Base-by-base conservation (phyloP, 2,797 vertebrate genomes). In the Lophotriccus pileatus region DNA sequence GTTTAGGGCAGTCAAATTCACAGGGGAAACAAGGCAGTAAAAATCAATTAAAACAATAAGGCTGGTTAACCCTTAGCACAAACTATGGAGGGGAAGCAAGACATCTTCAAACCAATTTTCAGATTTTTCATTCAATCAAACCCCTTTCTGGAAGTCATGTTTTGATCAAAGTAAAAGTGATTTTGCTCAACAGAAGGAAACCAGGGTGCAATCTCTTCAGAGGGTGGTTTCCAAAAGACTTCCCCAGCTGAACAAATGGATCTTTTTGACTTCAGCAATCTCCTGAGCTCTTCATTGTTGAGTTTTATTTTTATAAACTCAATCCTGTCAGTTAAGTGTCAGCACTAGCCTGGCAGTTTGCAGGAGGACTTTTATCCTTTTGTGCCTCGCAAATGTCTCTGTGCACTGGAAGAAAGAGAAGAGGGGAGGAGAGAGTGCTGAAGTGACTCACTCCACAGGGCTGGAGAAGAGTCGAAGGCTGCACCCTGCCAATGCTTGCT, bases 251-350 rank as follows among this genome's bases (percentile, higher is more conserved):
- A 94, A 50, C 28, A 92, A 93, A 91, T 62, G 46, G 9, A 14
- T 78, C 32, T 53, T 84, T 69, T 76, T 28, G 56, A 76, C 32
- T 89, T 95, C 84, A 85, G 55, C 37, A 44, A 16, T 85, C 46
- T 72, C 46, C 73, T 27, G 53, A 91, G 16, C 27, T 72, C 39
- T 80, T 72, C 39, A 72, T 41, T 78, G 34, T 27, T 2, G 4
- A 72, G 69, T 80, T 66, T 94, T 83, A 69, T 86, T 96, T 72
- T 93, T 66, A 73, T 44, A 90, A 91, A 80, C 41, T 69, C 37
- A 66, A 28, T 59, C 36, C 34, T 83, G 62, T 91, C 89, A 66
- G 50, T 78, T 86, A 91, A 85, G 55, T 84, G 82, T 94, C 94
- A 96, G 50, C 79, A 78, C 87, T 73, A 24, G 3, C 46, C 66